Evolutionary conservation across 2,113 vertebrate species (phyloP), one percentile per base, ranked within the genome.

Genomic region (Anser brachyrhynchus): DNA sequence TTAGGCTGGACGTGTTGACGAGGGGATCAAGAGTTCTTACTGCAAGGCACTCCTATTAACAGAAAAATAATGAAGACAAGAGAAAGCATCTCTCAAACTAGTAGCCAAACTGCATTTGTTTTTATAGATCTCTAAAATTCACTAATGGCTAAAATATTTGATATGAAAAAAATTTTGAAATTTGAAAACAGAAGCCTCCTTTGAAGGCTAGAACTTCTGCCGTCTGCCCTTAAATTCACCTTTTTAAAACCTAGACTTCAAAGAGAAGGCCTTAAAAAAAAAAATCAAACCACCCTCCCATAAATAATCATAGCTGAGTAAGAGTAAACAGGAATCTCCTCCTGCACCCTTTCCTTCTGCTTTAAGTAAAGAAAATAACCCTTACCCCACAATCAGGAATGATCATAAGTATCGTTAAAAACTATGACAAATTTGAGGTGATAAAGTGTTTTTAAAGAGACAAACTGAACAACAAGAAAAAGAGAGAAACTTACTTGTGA

Each of bases 21-120:
- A 99, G 98, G 18, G 99, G 98, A 98, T 99, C 99, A 95, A 99
- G 98, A 55, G 99, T 99, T 94, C 99, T 98, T 72, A 99, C 99
- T 1, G 99, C 98, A 95, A 99, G 98, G 97, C 99, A 99, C 96
- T 99, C 99, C 99, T 99, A 87, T 96, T 94, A 92, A 92, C 81
- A 66, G 41, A 43, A 93, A 87, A 79, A 96, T 62, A 89, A 73
- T 7, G 29, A 93, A 70, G 39, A 88, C 18, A 43, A 72, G 58
- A 72, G 25, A 59, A 87, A 75, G 10, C 43, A 33, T 55, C 44
- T 81, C 52, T 64, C 80, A 87, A 75, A 61, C 14, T 43, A 51
- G 20, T 22, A 90, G 37, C 41, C 15, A 59, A 79, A 76, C 3
- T 29, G 19, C 1, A 52, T 81, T 55, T 55, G 10, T 29, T 74